These are phyloP conservation scores for Neolamprologus modestus DNA, from an alignment of 2,113 vertebrate species.

Conservation along the genomic window DNA sequence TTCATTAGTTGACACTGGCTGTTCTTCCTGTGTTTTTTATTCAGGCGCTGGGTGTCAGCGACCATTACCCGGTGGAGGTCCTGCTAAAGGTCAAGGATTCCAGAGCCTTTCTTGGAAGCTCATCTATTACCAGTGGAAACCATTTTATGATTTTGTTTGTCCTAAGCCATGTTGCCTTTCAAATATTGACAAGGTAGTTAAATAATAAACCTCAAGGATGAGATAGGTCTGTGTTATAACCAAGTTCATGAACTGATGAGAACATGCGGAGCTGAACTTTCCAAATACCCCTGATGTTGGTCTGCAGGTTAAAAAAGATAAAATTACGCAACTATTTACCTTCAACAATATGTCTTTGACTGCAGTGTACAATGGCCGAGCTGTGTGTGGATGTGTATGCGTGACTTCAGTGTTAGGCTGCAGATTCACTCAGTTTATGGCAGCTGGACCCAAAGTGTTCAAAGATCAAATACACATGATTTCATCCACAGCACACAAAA, in stretches of 20 bases:
- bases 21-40: background rate
- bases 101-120: background rate
- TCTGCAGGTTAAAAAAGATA: background rate
- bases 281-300: background rate
- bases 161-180: background rate
- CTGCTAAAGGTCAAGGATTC: constrained; percentile 24
- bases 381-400: background rate
- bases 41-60: constrained; percentile 79
- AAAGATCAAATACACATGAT: background rate
- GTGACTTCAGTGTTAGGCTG: background rate
- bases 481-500: background rate
- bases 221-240: background rate
- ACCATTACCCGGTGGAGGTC: constrained; percentile 84
- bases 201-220: background rate
- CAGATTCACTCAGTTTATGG: background rate
- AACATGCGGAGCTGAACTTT: background rate
- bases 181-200: background rate
- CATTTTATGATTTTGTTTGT: background rate
- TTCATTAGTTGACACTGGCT: background rate
- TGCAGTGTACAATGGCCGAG: background rate
- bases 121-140: background rate
- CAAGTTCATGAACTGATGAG: background rate
- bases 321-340: background rate
- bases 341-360: background rate
- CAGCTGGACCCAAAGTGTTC: background rate